phyloP scores from a whole-genome alignment of 2,797 vertebrate genomes.

The Muraenolepis orangiensis region DNA sequence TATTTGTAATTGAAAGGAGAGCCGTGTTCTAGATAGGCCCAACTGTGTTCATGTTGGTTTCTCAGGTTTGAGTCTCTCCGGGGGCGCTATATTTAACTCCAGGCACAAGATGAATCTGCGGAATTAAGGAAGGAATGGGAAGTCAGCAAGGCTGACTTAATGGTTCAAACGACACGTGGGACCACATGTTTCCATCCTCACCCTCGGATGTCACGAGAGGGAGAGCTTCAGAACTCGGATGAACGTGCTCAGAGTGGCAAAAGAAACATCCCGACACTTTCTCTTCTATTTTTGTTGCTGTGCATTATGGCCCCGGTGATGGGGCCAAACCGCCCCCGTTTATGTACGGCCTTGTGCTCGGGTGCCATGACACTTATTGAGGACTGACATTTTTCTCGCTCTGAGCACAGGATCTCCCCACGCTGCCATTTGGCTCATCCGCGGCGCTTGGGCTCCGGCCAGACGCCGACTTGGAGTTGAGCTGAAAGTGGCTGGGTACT shows the following conservation, averaged over 20 bases:
- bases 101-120: not conserved
- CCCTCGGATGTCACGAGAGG: not conserved
- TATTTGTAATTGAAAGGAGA: constrained; percentile 37
- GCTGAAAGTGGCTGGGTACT: constrained; percentile 11
- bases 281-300: constrained; percentile 23
- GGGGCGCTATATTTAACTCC: not conserved
- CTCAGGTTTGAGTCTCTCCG: too few species aligned
- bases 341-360: constrained; percentile 56
- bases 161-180: not conserved
- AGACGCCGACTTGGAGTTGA: constrained; percentile 31
- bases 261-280: not conserved
- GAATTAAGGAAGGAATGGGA: not conserved
- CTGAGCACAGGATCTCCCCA: constrained; percentile 31
- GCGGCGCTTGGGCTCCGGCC: constrained; percentile 38
- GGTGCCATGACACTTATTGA: constrained; percentile 35
- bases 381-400: constrained; percentile 41
- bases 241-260: not conserved
- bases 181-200: not conserved
- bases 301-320: constrained; percentile 16
- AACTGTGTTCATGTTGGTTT: not conserved
- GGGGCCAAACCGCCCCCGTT: constrained; percentile 38
- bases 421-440: constrained; percentile 55
- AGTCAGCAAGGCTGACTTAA: not conserved
- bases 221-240: not conserved
- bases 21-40: not conserved